A percentile compares a stretch with the other conserved stretches of the same genome.
These are phyloP conservation scores for Spea multiplicata DNA, from an alignment of 2,113 vertebrate genomes.

Conservation along the genomic window DNA sequence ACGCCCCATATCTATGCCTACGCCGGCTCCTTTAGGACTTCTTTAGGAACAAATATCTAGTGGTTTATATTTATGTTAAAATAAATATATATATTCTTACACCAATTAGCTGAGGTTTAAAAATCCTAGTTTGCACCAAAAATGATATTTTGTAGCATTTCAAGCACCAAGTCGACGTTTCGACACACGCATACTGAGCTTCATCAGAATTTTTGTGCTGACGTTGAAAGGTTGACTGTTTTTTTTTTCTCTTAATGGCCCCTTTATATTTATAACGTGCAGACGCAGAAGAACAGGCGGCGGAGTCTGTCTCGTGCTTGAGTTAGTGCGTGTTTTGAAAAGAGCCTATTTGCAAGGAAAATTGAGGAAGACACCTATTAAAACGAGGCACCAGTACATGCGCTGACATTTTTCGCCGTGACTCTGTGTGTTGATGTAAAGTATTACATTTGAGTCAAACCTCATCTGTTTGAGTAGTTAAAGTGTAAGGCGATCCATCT, in stretches of 20 bases:
- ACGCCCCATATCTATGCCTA: no score
- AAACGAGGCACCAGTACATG: constrained; percentile 69
- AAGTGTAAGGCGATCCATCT: constrained; percentile 70
- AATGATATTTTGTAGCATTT: no score
- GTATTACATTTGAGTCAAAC: constrained; percentile 78
- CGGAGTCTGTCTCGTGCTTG: neutral
- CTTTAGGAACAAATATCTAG: no score
- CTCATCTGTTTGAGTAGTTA: constrained; percentile 72
- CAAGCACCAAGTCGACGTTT: neutral
- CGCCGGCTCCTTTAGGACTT: no score
- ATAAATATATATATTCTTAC: no score
- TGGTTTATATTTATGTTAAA: no score
- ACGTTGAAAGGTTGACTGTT: neutral
- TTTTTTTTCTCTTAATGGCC: neutral
- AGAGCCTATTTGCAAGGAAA: constrained; percentile 67
- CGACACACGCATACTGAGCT: neutral
- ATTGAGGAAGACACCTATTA: constrained; percentile 82
- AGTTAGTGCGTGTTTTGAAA: constrained; percentile 52
- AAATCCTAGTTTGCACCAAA: no score
- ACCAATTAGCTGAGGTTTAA: no score
- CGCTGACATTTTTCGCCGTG: constrained; percentile 75
- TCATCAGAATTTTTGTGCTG: no score
- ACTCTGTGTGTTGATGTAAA: constrained; percentile 75
- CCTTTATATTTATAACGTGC: neutral
- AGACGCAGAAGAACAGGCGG: neutral